A percentile compares a stretch with the other conserved stretches of the same genome.
Evolutionary conservation across 92 coral and sea anemone genomes (phyloP).

Genomic region (Palythoa caribaeorum): DNA sequence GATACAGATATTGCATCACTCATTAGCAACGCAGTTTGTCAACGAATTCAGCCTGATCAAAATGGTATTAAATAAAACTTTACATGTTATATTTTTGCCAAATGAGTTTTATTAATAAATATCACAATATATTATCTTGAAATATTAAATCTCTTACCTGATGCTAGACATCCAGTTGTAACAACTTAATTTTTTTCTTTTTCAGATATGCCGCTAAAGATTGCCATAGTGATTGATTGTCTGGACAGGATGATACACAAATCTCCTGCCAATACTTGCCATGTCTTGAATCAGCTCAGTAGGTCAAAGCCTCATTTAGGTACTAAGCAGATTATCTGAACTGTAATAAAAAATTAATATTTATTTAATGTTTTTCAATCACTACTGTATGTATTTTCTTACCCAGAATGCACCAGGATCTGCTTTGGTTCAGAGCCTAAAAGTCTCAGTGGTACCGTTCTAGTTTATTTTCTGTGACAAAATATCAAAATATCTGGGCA

Average conservation of each 20-base stretch:
- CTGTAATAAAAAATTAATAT: no score
- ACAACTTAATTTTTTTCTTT: not conserved
- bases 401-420: no score
- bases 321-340: not conserved
- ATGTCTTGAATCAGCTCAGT: constrained; percentile 11
- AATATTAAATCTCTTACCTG: not conserved
- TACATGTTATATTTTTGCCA: not conserved
- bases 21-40: constrained; percentile 7
- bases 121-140: no score
- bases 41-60: not conserved
- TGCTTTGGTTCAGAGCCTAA: no score
- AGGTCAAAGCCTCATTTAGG: constrained; percentile 20
- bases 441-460: no score
- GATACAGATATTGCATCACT: not conserved
- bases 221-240: constrained; percentile 39
- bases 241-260: constrained; percentile 14
- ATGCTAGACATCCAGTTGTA: no score
- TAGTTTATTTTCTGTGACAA: no score
- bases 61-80: not conserved
- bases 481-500: no score
- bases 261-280: constrained; percentile 28
- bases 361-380: no score
- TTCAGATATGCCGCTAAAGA: not conserved
- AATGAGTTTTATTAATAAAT: no score
- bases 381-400: no score